Percentiles rank a stretch among this genome's conserved stretches.
Conservation (phyloP, 2,797 vertebrate genomes). For the Sebastes alutus region DNA sequence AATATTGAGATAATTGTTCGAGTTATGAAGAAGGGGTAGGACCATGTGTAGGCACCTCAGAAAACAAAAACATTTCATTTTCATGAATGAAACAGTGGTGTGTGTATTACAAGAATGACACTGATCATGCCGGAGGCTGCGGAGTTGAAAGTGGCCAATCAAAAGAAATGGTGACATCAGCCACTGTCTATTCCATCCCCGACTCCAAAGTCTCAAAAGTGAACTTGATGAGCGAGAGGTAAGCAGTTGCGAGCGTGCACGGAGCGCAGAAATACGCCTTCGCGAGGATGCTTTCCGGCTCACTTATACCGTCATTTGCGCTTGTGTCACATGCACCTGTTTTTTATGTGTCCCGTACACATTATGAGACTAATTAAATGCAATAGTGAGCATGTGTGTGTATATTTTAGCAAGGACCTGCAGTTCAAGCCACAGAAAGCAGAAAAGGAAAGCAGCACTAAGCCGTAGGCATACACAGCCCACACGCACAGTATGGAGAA, state of each 20-base stretch:
- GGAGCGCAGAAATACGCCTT: no score
- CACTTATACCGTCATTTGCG: not conserved
- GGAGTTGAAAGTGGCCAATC: not conserved
- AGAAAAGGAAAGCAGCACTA: conserved; percentile 37
- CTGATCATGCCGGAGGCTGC: accelerated
- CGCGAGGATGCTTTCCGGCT: not conserved
- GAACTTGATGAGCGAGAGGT: not conserved
- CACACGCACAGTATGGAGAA: conserved; percentile 35
- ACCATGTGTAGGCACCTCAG: no score
- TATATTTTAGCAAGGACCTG: not conserved
- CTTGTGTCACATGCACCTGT: not conserved
- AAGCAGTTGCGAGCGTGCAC: not conserved
- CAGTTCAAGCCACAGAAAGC: conserved; percentile 4
- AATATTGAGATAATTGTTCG: no score
- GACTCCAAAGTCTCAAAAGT: not conserved
- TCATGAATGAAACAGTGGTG: no score
- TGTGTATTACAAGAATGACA: not conserved
- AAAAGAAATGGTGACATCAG: not conserved
- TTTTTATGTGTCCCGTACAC: not conserved
- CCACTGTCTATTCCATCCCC: accelerated
- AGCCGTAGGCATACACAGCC: conserved; percentile 32
- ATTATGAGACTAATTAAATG: not conserved
- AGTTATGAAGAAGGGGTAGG: no score
- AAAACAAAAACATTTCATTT: accelerated
- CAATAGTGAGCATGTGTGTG: not conserved